Conservation (phyloP, 92 coral and sea anemone species). For the Parazoanthus darwini region DNA sequence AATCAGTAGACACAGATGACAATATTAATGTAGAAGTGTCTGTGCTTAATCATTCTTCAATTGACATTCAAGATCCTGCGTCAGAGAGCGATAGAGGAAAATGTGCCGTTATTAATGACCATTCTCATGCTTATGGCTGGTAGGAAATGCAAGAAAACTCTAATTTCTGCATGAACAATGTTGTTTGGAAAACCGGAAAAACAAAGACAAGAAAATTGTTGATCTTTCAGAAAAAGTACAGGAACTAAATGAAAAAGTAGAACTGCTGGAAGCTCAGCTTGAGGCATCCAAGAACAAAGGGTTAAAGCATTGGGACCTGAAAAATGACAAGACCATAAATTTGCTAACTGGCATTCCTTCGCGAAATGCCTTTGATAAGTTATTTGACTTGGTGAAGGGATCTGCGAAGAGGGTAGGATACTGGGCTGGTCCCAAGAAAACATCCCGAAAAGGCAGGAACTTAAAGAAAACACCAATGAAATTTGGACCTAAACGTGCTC, state of each 20-base stretch:
- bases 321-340: slow-evolving; percentile 47
- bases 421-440: slow-evolving; percentile 51
- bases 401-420: slow-evolving; percentile 39
- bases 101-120: slow-evolving; percentile 51
- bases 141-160: slow-evolving; percentile 47
- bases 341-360: slow-evolving; percentile 51
- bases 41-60: too few species aligned
- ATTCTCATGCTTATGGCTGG: slow-evolving; percentile 56
- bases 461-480: too few species aligned
- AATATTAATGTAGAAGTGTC: too few species aligned
- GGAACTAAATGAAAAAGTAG: slow-evolving; percentile 46
- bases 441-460: slow-evolving; percentile 47
- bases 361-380: slow-evolving; percentile 26
- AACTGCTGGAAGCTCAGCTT: slow-evolving; percentile 50
- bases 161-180: slow-evolving; percentile 42
- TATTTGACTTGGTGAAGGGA: slow-evolving; percentile 55
- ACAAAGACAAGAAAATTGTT: neutral
- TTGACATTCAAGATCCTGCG: too few species aligned
- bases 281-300: slow-evolving; percentile 49
- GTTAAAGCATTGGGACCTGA: slow-evolving; percentile 45
- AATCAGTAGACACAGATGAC: too few species aligned
- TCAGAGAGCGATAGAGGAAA: neutral
- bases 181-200: neutral
- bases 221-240: slow-evolving; percentile 49
- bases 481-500: slow-evolving; percentile 41